A percentile compares a stretch with the other conserved stretches of the same genome.
These are phyloP conservation scores for Littorina saxatilis DNA, from an alignment of 1,140 invertebrate genomes.

Conservation along the genomic window DNA sequence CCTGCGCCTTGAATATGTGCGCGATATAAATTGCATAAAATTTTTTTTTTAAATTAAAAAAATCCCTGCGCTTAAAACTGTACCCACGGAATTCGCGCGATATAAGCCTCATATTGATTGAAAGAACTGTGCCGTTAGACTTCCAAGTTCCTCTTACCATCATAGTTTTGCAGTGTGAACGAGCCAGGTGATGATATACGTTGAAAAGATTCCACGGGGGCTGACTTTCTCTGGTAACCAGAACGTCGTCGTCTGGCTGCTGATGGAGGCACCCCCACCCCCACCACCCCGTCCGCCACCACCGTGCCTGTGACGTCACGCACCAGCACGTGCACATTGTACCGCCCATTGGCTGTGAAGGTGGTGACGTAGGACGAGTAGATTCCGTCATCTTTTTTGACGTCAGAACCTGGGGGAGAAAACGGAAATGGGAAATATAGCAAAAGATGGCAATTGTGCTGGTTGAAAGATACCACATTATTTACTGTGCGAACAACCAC, in stretches of 20 bases:
- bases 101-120: no score
- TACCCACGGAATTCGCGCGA: no score
- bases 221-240: neutral
- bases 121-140: no score
- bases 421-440: neutral
- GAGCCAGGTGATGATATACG: slow-evolving; percentile 16
- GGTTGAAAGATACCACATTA: no score
- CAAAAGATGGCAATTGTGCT: no score
- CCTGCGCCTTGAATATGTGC: no score
- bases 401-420: slow-evolving; percentile 79
- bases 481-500: no score
- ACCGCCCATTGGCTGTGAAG: slow-evolving; percentile 74
- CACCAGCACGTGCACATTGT: slow-evolving; percentile 59
- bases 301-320: neutral
- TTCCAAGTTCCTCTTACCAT: no score
- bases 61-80: no score
- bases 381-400: slow-evolving; percentile 81
- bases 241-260: neutral
- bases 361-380: slow-evolving; percentile 81
- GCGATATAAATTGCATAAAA: no score
- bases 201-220: neutral
- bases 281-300: slow-evolving; percentile 25
- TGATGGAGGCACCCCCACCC: neutral
- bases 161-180: slow-evolving; percentile 6
- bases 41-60: no score